phyloP scores from a whole-genome alignment of 2,113 vertebrate genomes.

The Chaetops frenatus region DNA sequence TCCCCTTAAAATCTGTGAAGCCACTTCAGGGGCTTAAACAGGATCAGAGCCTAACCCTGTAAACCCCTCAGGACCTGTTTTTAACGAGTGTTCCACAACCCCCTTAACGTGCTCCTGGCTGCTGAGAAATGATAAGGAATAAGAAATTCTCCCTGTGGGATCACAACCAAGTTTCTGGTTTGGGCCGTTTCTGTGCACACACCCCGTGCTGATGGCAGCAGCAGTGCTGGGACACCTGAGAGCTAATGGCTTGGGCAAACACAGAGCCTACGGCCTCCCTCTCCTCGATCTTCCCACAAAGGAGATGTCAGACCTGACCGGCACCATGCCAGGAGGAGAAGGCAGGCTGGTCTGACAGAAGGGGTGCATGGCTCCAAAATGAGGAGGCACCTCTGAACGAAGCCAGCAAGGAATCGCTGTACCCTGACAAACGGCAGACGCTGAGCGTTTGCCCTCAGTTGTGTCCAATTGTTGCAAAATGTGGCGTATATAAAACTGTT shows the following conservation, averaged over 20 bases:
- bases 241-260: neutral
- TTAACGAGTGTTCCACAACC: neutral
- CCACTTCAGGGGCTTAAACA: neutral
- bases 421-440: rapidly evolving
- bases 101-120: neutral
- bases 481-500: neutral
- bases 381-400: neutral
- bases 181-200: rapidly evolving
- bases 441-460: rapidly evolving
- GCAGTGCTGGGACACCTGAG: neutral
- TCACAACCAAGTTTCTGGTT: neutral
- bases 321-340: neutral
- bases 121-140: neutral
- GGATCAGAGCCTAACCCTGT: neutral
- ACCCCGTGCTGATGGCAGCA: rapidly evolving
- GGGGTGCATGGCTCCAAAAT: neutral
- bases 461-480: neutral
- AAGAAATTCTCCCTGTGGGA: neutral
- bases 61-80: neutral
- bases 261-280: rapidly evolving
- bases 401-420: neutral
- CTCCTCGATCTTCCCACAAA: rapidly evolving
- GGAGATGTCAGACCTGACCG: neutral
- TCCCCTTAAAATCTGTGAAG: neutral
- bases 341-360: neutral